Evolutionary conservation across 2,797 vertebrate species (phyloP), one percentile per base, ranked within the genome.

Genomic region (Aratinga solstitialis): DNA sequence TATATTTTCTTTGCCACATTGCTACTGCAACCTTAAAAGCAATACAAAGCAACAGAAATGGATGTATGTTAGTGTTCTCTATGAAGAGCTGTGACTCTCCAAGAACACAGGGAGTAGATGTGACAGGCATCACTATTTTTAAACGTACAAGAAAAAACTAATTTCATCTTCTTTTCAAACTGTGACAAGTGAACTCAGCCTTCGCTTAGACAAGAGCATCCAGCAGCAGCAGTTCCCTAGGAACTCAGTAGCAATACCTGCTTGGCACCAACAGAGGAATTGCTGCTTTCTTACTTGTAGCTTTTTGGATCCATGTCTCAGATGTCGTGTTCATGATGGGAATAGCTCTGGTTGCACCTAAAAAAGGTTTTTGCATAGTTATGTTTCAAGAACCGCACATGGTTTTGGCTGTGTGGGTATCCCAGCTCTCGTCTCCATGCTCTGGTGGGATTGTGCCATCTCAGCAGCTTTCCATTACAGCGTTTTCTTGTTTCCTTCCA

Each of bases 401-500:
- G 1, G 10, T n/a, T 8, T 20, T 12, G 73, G 27, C 3, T 0
- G 1, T 5, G 2, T 3, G 11, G 38, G 9, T 7, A 1, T 4
- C 58, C 21, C 7, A 2, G 53, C 11, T n/a, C 18, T 22, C 24
- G 34, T 61, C 74, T 10, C 16, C 6, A 1, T 22, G 73, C n/a
- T 65, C 82, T 78, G 83, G 36, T 9, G 36, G 12, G 38, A 16
- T 11, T 17, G 36, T 38, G 8, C 47, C 17, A 11, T 13, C 34
- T 10, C n/a, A 10, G 36, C 77, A 26, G 23, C 65, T 53, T 21
- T 58, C 84, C 54, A 2, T 95, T 72, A 61, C 96, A 4, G 32
- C 65, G 10, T 32, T 69, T 65, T 92, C 27, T 91, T 77, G 48
- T 98, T 75, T 88, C 86, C 5, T 97, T 97, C 61, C 97, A 99